phyloP scores from a whole-genome alignment of 2,797 vertebrate genomes.

The Chelmon rostratus region DNA sequence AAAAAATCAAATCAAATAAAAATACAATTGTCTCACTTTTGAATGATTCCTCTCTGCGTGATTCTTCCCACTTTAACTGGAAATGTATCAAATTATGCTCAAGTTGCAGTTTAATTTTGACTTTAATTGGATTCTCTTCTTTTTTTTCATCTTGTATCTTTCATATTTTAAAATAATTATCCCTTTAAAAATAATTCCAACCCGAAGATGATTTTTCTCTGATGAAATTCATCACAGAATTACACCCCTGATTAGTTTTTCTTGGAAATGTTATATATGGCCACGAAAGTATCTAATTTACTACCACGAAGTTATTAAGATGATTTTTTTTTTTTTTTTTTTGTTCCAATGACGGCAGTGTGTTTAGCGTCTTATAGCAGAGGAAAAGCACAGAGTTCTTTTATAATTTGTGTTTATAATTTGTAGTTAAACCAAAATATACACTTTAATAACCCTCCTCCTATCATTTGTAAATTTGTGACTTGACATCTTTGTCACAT shows the following conservation, averaged over 20 bases:
- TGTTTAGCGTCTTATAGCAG: constrained; percentile 8
- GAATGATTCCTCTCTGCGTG: constrained; percentile 38
- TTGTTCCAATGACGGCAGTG: constrained; percentile 32
- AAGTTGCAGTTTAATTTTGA: constrained; percentile 55
- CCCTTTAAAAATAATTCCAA: constrained; percentile 51
- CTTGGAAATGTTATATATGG: constrained; percentile 48
- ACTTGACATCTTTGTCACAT: not conserved
- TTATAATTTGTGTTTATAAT: constrained; percentile 10
- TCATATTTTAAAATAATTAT: constrained; percentile 66
- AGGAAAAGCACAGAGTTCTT: constrained; percentile 8
- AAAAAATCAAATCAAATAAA: constrained; percentile 26
- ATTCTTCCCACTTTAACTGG: constrained; percentile 55
- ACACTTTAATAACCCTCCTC: constrained; percentile 9
- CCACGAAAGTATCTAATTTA: constrained; percentile 53
- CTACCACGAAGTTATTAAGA: constrained; percentile 43
- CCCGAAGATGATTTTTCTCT: constrained; percentile 44
- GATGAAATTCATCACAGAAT: constrained; percentile 59
- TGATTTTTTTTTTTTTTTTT: constrained; percentile 48
- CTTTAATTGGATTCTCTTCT: constrained; percentile 61
- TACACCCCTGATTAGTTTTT: constrained; percentile 57
- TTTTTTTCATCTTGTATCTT: constrained; percentile 50
- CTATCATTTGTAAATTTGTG: not conserved
- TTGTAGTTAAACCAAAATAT: constrained; percentile 16
- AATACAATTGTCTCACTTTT: constrained; percentile 25
- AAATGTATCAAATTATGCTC: constrained; percentile 57